Conservation (phyloP, 2,113 vertebrate genomes). For the Copsychus sechellarum region DNA sequence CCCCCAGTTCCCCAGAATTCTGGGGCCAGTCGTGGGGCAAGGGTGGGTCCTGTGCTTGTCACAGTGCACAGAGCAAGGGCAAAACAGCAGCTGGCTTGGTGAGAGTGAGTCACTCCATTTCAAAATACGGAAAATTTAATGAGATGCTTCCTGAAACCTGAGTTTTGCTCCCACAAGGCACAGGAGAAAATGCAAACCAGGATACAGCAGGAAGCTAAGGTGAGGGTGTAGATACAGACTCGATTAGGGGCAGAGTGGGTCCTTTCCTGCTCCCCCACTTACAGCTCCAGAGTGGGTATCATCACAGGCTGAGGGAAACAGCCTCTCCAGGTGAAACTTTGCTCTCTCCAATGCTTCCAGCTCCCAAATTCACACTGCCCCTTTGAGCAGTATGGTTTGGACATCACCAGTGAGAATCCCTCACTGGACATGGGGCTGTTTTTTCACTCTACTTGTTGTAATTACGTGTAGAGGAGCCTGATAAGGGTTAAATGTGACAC, state of each 20-base stretch:
- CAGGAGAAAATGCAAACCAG: background rate
- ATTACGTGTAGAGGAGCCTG: background rate
- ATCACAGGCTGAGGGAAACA: background rate
- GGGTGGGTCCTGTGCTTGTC: background rate
- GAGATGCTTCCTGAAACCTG: conserved; percentile 44
- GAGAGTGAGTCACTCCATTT: conserved; percentile 8
- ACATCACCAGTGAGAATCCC: background rate
- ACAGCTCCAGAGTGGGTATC: background rate
- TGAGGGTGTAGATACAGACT: background rate
- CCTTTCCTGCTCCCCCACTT: background rate
- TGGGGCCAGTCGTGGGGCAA: background rate
- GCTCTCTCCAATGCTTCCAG: background rate
- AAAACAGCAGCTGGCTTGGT: background rate
- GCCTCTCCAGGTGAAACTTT: background rate
- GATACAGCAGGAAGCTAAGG: background rate
- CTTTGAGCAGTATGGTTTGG: background rate
- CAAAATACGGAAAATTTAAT: conserved; percentile 47
- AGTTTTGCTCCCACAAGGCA: conserved; percentile 7
- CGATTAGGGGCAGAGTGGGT: accelerated
- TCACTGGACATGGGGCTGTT: accelerated
- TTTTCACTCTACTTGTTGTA: background rate
- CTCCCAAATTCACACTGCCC: background rate
- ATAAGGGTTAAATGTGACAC: background rate
- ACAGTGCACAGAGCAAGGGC: background rate
- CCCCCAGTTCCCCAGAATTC: background rate